These are phyloP conservation scores for Oreochromis spilurus DNA, from an alignment of 2,113 vertebrate genomes.

Conservation along the genomic window DNA sequence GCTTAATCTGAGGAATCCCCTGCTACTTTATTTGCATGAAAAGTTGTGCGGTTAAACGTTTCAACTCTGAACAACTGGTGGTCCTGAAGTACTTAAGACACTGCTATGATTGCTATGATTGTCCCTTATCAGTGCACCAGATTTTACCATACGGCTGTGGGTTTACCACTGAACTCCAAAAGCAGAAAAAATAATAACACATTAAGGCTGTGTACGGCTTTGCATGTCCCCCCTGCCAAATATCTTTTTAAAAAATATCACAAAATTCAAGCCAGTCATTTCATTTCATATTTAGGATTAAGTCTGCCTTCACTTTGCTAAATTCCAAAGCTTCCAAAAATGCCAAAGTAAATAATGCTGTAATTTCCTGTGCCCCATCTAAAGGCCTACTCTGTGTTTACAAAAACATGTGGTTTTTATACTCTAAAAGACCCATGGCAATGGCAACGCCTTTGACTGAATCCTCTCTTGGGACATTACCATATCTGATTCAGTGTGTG, in stretches of 20 bases:
- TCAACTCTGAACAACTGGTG: neutral
- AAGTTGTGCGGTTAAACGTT: neutral
- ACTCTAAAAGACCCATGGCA: neutral
- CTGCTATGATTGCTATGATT: neutral
- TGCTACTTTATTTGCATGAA: neutral
- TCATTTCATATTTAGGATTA: neutral
- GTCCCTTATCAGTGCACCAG: neutral
- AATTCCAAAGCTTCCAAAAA: neutral
- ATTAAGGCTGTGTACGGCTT: neutral
- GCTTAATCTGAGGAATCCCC: neutral
- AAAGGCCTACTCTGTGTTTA: neutral
- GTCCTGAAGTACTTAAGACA: neutral
- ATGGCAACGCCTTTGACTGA: neutral
- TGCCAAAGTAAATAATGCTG: neutral
- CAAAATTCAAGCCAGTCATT: neutral
- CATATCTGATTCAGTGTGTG: constrained; percentile 22
- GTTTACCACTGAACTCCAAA: neutral
- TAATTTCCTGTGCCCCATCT: neutral
- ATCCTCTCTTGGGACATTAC: neutral
- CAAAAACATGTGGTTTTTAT: neutral
- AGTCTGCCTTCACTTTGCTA: neutral
- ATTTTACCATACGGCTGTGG: neutral
- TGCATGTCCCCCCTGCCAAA: neutral
- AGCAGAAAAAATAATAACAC: neutral
- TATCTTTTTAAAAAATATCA: neutral